Evolutionary conservation across 53 echinoderm and acorn worm species (phyloP).

Genomic region (Astropecten irregularis): DNA sequence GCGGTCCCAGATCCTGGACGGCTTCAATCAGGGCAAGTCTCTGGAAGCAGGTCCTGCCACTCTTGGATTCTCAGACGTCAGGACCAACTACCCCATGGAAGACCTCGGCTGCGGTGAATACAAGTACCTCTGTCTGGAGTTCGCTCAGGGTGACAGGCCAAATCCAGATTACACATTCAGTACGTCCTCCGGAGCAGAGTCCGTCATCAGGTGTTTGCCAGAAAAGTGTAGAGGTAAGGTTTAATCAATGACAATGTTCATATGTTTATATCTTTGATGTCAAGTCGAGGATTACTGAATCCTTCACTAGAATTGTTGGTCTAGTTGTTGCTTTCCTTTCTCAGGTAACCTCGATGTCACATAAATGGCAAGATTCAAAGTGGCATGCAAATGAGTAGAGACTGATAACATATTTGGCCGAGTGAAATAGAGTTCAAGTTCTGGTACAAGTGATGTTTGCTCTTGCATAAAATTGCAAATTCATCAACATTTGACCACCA

Average conservation of each 20-base stretch:
- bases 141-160: constrained; percentile 70
- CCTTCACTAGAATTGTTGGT: too few species aligned
- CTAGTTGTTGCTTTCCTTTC: too few species aligned
- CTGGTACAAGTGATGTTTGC: too few species aligned
- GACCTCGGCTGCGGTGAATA: constrained; percentile 78
- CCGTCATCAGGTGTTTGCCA: constrained; percentile 66
- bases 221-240: constrained; percentile 73
- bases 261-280: neutral
- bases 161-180: constrained; percentile 77
- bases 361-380: too few species aligned
- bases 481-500: too few species aligned
- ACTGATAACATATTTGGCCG: too few species aligned
- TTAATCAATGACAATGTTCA: neutral
- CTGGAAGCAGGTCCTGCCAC: constrained; percentile 49
- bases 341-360: too few species aligned
- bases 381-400: too few species aligned
- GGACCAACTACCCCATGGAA: constrained; percentile 61
- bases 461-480: too few species aligned
- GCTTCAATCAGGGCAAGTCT: constrained; percentile 46
- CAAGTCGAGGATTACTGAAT: too few species aligned
- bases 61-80: constrained; percentile 65
- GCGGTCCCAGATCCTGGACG: constrained; percentile 68
- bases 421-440: too few species aligned
- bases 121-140: constrained; percentile 77
- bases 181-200: constrained; percentile 44